Base-by-base conservation (phyloP, 2,797 vertebrate species). In the Cetoscarus ocellatus region DNA sequence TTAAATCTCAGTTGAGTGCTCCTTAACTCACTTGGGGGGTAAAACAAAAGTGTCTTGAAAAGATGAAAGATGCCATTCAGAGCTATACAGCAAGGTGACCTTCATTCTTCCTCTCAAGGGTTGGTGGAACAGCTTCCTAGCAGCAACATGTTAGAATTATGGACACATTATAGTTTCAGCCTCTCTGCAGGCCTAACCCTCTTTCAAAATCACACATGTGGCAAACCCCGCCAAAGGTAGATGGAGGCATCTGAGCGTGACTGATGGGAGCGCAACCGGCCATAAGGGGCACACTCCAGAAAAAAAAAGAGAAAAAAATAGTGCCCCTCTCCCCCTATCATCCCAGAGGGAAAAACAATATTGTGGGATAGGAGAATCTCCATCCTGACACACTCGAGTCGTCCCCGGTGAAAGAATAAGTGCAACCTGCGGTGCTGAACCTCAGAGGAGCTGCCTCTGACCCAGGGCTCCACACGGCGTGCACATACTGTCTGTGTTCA, bases 91-190 rank as follows among this genome's bases (percentile, higher is more conserved):
- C 64, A 63, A 69, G 54, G 68, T 64, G 53, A 79, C 57, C 67
- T 39, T 57, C 54, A 61, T 75, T 64, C 56, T 56, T 18, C 19
- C 19, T 18, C 52, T 70, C 27, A 5, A 34, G 17, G 52, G 62
- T 51, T 66, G 17, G 18, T 62, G 50, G 49, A 73, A 55, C 19
- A 44, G 2, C 54, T 19, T 57, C 50, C 48, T 17, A 39, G 47
- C 75, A 70, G 77, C 71, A 70, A 63, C 62, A 77, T 73, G 70
- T 81, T 59, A 63, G 53, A 61, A 75, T 79, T 73, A 72, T 66
- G 68, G 67, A 76, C 68, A 75, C 49, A 77, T 83, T 77, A 79
- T 59, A 62, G 61, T 13, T 54, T 70, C 11, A 50, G 56, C 48
- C 12, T 63, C 55, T 79, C 73, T 73, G 43, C 54, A 44, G 68